phyloP scores from a whole-genome alignment of 2,888 invertebrate species.

The Trissolcus brochymenae region DNA sequence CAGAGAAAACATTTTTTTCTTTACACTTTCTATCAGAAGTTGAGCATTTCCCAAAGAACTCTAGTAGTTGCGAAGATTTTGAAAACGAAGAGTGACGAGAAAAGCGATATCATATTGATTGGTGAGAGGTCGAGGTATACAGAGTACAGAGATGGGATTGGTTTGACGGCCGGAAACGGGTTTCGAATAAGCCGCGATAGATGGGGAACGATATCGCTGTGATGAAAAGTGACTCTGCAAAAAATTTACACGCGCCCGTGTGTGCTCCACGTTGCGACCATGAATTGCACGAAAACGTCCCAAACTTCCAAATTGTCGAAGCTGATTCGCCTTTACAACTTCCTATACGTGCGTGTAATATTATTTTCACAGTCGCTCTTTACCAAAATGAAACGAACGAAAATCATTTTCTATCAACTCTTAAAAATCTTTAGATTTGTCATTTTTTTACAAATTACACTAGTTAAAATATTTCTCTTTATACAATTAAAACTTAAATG shows the following conservation, averaged over 20 bases:
- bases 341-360: constrained; percentile 47
- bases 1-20: too few relatives aligned
- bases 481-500: neutral
- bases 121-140: constrained; percentile 50
- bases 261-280: constrained; percentile 49
- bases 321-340: constrained; percentile 58
- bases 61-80: constrained; percentile 35
- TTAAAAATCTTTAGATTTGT: too few relatives aligned
- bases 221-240: constrained; percentile 72
- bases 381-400: constrained; percentile 36
- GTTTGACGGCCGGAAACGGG: constrained; percentile 66
- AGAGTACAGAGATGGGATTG: constrained; percentile 62
- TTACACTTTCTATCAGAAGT: too few relatives aligned
- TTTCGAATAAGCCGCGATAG: constrained; percentile 65
- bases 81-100: constrained; percentile 58
- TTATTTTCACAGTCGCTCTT: constrained; percentile 55
- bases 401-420: neutral
- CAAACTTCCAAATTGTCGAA: constrained; percentile 57
- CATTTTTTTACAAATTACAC: too few relatives aligned
- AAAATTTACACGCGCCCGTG: constrained; percentile 55
- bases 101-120: constrained; percentile 64
- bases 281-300: constrained; percentile 56
- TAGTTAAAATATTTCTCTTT: neutral
- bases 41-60: too few relatives aligned
- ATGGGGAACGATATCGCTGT: constrained; percentile 64